Evolutionary conservation across 2,797 vertebrate species (phyloP).

Genomic region (Poeciliopsis paucimaculata): DNA sequence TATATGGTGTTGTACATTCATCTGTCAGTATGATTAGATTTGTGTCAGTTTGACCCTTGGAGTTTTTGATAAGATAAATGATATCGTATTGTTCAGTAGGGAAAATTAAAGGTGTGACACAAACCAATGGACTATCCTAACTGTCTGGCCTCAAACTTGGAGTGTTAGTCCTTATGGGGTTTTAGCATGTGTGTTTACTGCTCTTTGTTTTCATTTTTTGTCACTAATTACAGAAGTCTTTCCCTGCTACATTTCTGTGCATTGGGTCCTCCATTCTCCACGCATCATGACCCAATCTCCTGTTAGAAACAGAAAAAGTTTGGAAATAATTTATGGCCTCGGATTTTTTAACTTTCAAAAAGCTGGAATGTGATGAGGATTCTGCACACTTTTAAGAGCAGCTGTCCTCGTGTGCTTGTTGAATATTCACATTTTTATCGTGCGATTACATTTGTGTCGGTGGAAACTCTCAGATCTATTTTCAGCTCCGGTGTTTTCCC

Average conservation of each 20-base stretch:
- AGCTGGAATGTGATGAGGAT: neutral
- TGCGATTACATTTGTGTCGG: neutral
- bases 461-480: constrained; percentile 42
- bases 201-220: too few species aligned
- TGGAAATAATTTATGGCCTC: neutral
- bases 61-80: too few species aligned
- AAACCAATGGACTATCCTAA: neutral
- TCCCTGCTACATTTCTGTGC: too few species aligned
- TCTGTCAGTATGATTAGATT: too few species aligned
- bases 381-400: neutral
- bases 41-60: too few species aligned
- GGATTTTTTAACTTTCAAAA: neutral
- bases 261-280: too few species aligned
- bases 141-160: neutral
- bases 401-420: too few species aligned
- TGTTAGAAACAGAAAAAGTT: neutral
- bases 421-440: neutral
- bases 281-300: neutral
- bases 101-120: neutral
- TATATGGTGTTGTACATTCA: too few species aligned
- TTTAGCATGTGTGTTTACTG: too few species aligned
- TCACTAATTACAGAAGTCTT: too few species aligned
- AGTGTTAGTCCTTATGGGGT: too few species aligned
- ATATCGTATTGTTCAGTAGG: too few species aligned
- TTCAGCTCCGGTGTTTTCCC: constrained; percentile 41